A percentile compares a stretch with the other conserved stretches of the same genome.
phyloP scores from a whole-genome alignment of 2,113 vertebrate species.

The Silurus meridionalis region DNA sequence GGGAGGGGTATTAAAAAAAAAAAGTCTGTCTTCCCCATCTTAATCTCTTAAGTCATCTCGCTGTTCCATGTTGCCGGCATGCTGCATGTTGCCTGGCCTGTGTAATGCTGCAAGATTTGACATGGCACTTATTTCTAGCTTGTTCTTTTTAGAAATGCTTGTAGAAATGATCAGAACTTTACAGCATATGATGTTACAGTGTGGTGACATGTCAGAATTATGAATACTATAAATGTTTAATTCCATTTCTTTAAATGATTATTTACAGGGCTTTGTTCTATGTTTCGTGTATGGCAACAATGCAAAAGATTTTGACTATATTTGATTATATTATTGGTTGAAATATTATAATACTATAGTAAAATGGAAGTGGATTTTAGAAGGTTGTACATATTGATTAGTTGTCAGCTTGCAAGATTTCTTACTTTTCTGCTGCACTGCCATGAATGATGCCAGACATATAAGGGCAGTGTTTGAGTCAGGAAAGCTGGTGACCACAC shows the following conservation, averaged over 20 bases:
- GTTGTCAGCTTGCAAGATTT: background rate
- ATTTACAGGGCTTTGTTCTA: background rate
- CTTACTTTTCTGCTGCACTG: slow-evolving; percentile 13
- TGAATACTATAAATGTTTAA: background rate
- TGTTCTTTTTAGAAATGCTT: background rate
- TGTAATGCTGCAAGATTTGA: background rate
- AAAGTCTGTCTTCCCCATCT: background rate
- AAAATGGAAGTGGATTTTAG: background rate
- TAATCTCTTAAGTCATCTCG: slow-evolving; percentile 22
- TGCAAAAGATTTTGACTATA: background rate
- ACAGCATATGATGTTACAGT: background rate
- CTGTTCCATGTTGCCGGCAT: background rate
- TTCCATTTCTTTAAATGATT: background rate
- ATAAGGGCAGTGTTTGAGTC: slow-evolving; percentile 51
- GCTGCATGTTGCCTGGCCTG: background rate
- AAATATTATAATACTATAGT: too few species aligned
- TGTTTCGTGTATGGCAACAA: background rate
- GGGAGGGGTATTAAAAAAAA: slow-evolving; percentile 40
- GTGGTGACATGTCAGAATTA: background rate
- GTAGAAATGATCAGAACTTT: background rate
- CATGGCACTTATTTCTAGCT: background rate
- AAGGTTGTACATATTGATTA: background rate
- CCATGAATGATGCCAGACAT: slow-evolving; percentile 34
- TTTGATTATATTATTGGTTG: background rate
- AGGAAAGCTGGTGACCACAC: slow-evolving; percentile 43